Percentiles rank a stretch among this genome's conserved stretches.
These are phyloP conservation scores for Gibbula magus DNA, from an alignment of 2,888 invertebrate genomes.

Conservation along the genomic window DNA sequence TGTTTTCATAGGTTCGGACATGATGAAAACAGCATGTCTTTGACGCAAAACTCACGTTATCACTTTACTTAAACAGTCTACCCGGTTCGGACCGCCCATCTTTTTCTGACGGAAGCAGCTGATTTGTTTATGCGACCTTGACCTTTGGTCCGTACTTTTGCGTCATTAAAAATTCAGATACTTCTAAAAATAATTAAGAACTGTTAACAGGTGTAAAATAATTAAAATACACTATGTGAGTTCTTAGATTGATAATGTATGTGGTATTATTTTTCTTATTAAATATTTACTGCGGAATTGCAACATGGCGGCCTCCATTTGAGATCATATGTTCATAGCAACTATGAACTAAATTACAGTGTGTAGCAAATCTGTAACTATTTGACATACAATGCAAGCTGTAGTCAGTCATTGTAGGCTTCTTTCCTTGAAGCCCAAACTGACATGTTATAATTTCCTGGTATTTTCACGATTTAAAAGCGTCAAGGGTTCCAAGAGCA, in stretches of 20 bases:
- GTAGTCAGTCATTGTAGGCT: not conserved
- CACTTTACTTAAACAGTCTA: not conserved
- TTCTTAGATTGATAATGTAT: no score
- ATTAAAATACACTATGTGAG: no score
- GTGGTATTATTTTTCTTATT: no score
- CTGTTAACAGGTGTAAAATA: no score
- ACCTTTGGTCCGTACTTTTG: constrained; percentile 3
- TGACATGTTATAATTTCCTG: constrained; percentile 12
- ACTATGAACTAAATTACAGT: not conserved
- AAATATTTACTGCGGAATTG: constrained; percentile 31
- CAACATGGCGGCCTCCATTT: constrained; percentile 51
- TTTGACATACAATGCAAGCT: no score
- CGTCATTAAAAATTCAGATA: not conserved
- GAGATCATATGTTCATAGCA: not conserved
- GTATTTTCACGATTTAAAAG: not conserved
- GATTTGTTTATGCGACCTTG: constrained; percentile 27
- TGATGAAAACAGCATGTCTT: not conserved
- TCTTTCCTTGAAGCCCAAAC: not conserved
- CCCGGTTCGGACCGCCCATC: constrained; percentile 17
- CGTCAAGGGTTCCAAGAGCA: constrained; percentile 39
- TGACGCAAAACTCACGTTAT: not conserved
- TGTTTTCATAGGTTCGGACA: not conserved
- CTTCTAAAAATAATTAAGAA: no score
- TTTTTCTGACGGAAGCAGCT: constrained; percentile 20
- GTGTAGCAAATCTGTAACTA: no score